Percentiles rank a stretch among this genome's conserved stretches.
phyloP scores from a whole-genome alignment of 1,140 invertebrate genomes.

The Mylabris phalerata region DNA sequence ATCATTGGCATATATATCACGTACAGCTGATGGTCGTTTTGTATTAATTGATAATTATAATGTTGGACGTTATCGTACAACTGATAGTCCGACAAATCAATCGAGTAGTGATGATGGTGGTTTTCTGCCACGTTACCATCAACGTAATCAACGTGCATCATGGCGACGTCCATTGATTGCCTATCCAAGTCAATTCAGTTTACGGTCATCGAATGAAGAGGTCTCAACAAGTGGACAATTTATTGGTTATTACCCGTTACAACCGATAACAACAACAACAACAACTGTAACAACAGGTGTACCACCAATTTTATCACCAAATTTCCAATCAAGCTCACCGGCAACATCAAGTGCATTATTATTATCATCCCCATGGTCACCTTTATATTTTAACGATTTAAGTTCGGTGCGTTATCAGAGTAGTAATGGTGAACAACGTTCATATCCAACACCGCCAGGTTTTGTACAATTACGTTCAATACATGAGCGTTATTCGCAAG shows the following conservation, averaged over 20 bases:
- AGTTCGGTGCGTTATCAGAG: constrained; percentile 77
- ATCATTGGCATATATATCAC: constrained; percentile 55
- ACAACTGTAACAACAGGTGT: constrained; percentile 26
- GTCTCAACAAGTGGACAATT: constrained; percentile 49
- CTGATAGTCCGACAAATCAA: constrained; percentile 56
- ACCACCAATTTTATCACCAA: constrained; percentile 46
- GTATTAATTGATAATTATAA: constrained; percentile 56
- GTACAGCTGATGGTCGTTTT: constrained; percentile 66
- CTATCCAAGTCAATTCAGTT: constrained; percentile 59
- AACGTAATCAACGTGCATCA: constrained; percentile 49
- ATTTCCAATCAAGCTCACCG: constrained; percentile 62
- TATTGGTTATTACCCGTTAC: constrained; percentile 42
- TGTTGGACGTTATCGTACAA: constrained; percentile 44
- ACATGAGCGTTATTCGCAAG: constrained; percentile 63
- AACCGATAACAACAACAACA: constrained; percentile 35
- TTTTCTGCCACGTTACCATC: constrained; percentile 51
- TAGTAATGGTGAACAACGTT: constrained; percentile 59
- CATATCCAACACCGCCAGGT: constrained; percentile 64
- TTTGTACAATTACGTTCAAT: constrained; percentile 54
- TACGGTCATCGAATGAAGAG: constrained; percentile 50
- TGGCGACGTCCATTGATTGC: constrained; percentile 60
- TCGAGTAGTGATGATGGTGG: constrained; percentile 78
- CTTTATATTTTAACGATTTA: constrained; percentile 72
- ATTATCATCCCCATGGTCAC: constrained; percentile 50
- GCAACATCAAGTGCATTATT: constrained; percentile 49